A percentile compares a stretch with the other conserved stretches of the same genome.
Conservation (phyloP, 2,113 vertebrate species). For the Pangasianodon gigas region DNA sequence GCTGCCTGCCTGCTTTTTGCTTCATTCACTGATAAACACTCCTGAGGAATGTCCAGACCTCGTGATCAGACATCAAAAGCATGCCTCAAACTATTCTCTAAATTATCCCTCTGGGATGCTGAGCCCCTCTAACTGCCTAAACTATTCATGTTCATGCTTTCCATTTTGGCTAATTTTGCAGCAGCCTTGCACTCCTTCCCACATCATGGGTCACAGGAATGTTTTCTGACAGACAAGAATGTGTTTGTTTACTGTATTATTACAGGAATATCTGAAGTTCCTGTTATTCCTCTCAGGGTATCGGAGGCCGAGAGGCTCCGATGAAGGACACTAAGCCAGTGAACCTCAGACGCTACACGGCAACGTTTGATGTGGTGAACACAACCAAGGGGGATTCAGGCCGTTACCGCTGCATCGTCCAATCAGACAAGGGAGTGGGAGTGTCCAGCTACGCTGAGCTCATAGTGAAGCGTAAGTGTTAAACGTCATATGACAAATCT, state of each 20-base stretch:
- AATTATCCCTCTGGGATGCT: slow-evolving; percentile 24
- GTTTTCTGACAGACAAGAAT: slow-evolving; percentile 8
- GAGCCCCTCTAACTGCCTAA: neutral
- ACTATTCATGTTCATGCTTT: neutral
- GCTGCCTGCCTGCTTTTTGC: slow-evolving; percentile 26
- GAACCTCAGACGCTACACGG: slow-evolving; percentile 82
- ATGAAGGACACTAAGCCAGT: slow-evolving; percentile 83
- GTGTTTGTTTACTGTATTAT: slow-evolving; percentile 15
- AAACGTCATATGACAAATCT: neutral
- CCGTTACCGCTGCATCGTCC: slow-evolving; percentile 91
- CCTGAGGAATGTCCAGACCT: slow-evolving; percentile 37
- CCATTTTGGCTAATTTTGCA: slow-evolving; percentile 15
- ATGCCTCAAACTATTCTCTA: slow-evolving; percentile 16
- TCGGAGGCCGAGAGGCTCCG: slow-evolving; percentile 76
- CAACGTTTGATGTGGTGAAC: slow-evolving; percentile 86
- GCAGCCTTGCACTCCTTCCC: neutral
- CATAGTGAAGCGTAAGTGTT: slow-evolving; percentile 89
- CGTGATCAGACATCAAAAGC: slow-evolving; percentile 24
- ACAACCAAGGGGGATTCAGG: slow-evolving; percentile 87
- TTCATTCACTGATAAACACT: slow-evolving; percentile 40
- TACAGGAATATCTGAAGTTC: slow-evolving; percentile 31
- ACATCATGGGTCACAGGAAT: slow-evolving; percentile 15
- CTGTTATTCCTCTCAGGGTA: slow-evolving; percentile 69
- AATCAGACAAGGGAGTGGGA: slow-evolving; percentile 85
- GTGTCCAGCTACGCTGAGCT: slow-evolving; percentile 90